Evolutionary conservation across 2,797 vertebrate genomes (phyloP).

Genomic region (Acipenser transmontanus): DNA sequence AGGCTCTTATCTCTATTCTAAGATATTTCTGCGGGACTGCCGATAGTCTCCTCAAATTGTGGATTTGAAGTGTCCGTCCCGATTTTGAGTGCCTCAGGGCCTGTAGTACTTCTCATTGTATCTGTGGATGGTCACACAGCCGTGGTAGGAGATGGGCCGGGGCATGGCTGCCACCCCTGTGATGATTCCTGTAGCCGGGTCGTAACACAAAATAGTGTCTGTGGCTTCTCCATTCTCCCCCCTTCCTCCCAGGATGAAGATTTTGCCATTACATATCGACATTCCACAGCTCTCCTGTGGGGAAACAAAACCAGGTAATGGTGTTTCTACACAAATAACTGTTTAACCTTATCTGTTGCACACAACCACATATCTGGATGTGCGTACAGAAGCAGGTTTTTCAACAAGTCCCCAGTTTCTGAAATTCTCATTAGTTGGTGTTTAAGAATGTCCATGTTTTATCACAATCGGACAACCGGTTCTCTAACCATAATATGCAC

Average conservation of each 20-base stretch:
- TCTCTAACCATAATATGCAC: no score
- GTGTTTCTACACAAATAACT: no score
- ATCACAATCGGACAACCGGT: no score
- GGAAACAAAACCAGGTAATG: background rate
- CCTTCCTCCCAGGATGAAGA: constrained; percentile 93
- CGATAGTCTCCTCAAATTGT: no score
- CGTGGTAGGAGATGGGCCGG: constrained; percentile 91
- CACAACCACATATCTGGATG: no score
- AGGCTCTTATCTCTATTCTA: constrained; percentile 19
- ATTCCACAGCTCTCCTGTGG: constrained; percentile 93
- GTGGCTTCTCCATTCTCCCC: constrained; percentile 86
- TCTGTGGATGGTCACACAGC: constrained; percentile 95
- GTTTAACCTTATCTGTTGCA: no score
- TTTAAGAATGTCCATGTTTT: no score
- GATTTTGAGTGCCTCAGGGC: constrained; percentile 15
- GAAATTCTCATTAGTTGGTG: no score
- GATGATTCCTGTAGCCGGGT: constrained; percentile 89
- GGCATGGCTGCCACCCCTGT: constrained; percentile 89
- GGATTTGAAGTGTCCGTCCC: no score
- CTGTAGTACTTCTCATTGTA: constrained; percentile 83
- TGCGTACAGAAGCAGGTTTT: no score
- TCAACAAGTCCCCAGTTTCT: no score
- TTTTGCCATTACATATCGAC: constrained; percentile 96
- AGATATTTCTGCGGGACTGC: background rate
- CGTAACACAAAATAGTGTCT: constrained; percentile 88